Percentiles rank a stretch among this genome's conserved stretches.
Evolutionary conservation across 1,140 invertebrate genomes (phyloP).

Genomic region (Zaprionus ghesquierei): DNA sequence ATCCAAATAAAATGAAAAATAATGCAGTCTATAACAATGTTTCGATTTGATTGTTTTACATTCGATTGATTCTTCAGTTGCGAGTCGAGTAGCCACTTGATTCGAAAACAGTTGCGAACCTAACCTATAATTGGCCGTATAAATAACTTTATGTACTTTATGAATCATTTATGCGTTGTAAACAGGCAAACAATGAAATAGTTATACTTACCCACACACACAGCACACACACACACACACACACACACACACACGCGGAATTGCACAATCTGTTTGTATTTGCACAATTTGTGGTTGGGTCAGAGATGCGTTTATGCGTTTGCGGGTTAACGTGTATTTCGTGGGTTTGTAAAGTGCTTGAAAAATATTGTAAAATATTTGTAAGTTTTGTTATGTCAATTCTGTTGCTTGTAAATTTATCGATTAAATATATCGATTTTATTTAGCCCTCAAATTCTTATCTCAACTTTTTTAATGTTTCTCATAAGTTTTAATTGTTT

Average conservation of each 20-base stretch:
- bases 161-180: conserved; percentile 8
- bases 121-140: conserved; percentile 10
- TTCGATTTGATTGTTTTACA: conserved; percentile 19
- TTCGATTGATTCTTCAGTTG: conserved; percentile 15
- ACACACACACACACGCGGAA: not conserved
- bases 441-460: too few relatives aligned
- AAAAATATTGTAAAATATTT: not conserved
- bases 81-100: not conserved
- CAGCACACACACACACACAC: not conserved
- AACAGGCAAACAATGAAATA: conserved; percentile 18
- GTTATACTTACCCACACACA: not conserved
- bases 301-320: conserved; percentile 2
- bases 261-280: conserved; percentile 11
- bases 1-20: not conserved
- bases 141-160: conserved; percentile 2
- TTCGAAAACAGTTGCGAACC: not conserved
- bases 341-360: not conserved
- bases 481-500: too few relatives aligned
- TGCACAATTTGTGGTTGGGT: conserved; percentile 5
- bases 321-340: not conserved
- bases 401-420: not conserved
- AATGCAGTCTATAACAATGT: not conserved
- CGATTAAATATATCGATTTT: not conserved
- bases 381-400: too few relatives aligned
- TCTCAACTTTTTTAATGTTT: too few relatives aligned